Evolutionary conservation across 2,797 vertebrate species (phyloP).

Genomic region (Phoeniculus purpureus): DNA sequence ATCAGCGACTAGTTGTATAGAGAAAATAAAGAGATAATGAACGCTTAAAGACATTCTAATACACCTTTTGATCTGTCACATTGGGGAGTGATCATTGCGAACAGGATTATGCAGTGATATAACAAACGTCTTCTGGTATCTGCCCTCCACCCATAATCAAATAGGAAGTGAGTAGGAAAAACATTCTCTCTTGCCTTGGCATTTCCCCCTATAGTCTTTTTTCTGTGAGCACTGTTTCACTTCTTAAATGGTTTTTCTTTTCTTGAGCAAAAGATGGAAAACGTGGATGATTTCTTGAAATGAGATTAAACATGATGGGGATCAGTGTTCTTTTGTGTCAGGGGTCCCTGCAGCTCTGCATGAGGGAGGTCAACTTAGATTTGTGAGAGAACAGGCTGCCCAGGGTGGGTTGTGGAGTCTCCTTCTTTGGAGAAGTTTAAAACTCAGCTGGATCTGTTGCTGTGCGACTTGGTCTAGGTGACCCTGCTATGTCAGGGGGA

Average conservation of each 20-base stretch:
- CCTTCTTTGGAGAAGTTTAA: too few relatives aligned
- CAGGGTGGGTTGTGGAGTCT: too few relatives aligned
- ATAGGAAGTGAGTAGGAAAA: not conserved
- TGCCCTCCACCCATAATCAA: slow-evolving; percentile 25
- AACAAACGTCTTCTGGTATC: slow-evolving; percentile 40
- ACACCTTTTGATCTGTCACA: not conserved
- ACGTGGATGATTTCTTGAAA: not conserved
- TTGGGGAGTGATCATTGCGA: not conserved
- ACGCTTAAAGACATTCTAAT: not conserved
- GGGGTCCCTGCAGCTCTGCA: not conserved
- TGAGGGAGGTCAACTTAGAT: not conserved
- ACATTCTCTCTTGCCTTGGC: not conserved
- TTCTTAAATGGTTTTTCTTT: not conserved
- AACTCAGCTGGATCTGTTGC: too few relatives aligned
- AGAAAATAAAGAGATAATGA: slow-evolving; percentile 18
- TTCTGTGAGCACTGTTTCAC: not conserved
- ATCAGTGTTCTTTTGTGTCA: not conserved
- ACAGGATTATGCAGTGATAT: slow-evolving; percentile 8
- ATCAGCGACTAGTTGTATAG: not conserved
- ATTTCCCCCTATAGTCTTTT: not conserved
- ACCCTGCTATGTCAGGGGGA: too few relatives aligned
- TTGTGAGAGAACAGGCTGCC: not conserved
- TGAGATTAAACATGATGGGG: not conserved
- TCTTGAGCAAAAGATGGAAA: not conserved
- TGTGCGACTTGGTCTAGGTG: too few relatives aligned